phyloP scores from a whole-genome alignment of 2,113 vertebrate species.

The Periophthalmus modestus region DNA sequence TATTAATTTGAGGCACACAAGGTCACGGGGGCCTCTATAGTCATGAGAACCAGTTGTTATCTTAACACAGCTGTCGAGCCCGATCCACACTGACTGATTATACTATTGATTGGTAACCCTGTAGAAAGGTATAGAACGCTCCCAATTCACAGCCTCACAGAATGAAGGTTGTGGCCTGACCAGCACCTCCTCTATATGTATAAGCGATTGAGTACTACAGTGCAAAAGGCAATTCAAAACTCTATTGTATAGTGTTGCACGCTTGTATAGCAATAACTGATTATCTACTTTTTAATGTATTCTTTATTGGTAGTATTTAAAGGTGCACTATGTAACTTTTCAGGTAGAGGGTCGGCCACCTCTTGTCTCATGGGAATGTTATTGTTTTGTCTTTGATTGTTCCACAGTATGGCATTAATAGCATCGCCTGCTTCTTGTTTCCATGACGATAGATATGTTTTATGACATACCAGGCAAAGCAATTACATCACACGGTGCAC shows the following conservation, averaged over 20 bases:
- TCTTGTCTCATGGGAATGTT: too few relatives aligned
- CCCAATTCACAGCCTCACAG: slow-evolving; percentile 29
- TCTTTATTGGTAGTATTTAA: too few relatives aligned
- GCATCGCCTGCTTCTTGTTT: too few relatives aligned
- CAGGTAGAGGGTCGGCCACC: too few relatives aligned
- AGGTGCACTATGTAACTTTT: too few relatives aligned
- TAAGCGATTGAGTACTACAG: not conserved
- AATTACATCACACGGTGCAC: too few relatives aligned
- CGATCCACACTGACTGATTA: slow-evolving; percentile 73
- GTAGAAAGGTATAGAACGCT: slow-evolving; percentile 41
- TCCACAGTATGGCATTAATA: too few relatives aligned
- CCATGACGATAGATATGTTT: too few relatives aligned
- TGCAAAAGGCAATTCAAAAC: not conserved
- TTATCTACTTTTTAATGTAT: not conserved
- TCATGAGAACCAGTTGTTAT: slow-evolving; percentile 77
- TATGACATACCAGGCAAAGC: too few relatives aligned
- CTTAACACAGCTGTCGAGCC: slow-evolving; percentile 68
- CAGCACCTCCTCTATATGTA: slow-evolving; percentile 14
- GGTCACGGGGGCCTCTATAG: slow-evolving; percentile 68
- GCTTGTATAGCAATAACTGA: not conserved
- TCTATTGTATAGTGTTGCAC: not conserved
- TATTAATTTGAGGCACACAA: slow-evolving; percentile 77
- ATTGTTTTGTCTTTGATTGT: too few relatives aligned
- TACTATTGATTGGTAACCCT: slow-evolving; percentile 70
- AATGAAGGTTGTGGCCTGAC: slow-evolving; percentile 8